Base-by-base conservation (phyloP, 2,113 vertebrate species). In the Cyanoderma ruficeps region DNA sequence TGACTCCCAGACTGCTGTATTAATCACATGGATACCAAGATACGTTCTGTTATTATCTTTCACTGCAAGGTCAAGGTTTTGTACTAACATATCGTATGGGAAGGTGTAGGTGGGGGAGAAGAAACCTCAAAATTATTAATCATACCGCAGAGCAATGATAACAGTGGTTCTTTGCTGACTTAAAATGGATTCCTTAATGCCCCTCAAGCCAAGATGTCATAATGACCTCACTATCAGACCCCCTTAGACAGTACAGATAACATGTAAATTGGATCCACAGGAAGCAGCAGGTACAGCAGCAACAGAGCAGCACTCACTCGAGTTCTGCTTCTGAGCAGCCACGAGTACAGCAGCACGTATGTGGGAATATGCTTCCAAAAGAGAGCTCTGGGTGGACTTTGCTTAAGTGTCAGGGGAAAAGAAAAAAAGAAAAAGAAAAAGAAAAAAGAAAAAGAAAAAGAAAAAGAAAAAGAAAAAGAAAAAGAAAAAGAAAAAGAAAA, bases 11-110 rank as follows among this genome's bases (percentile, higher is more conserved):
- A 83, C 91, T 96, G 94, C 50, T 50, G 70, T 97, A 98, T 98
- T 98, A 98, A 98, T 98, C 97, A 98, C 94, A 92, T 14, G 77
- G 91, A 96, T 95, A 82, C 83, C 84, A 81, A 94, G 96, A 96
- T 97, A 96, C 41, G 50, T 95, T 97, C 77, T 76, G 79, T 94
- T 98, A 92, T 96, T 97, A 97, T 97, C 98, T 97, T 96, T 94
- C 94, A 87, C 89, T 77, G 63, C 94, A 98, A 98, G 97, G 98
- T 98, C 97, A 97, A 98, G 97, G 93, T 97, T 97, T 97, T 59
- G 14, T 74, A 77, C 92, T 72, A 96, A 89, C 52, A 89, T 78
- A 96, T 78, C 9, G 7, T 89, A 86, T 78, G 46, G 44, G 64
- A 94, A 67, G 14, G 44, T 11, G 3, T 31, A 33, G 39, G 47